Percentiles rank a stretch among this genome's conserved stretches.
These are phyloP conservation scores for Plebejus melissa DNA, from an alignment of 2,888 invertebrate species.

Conservation along the genomic window DNA sequence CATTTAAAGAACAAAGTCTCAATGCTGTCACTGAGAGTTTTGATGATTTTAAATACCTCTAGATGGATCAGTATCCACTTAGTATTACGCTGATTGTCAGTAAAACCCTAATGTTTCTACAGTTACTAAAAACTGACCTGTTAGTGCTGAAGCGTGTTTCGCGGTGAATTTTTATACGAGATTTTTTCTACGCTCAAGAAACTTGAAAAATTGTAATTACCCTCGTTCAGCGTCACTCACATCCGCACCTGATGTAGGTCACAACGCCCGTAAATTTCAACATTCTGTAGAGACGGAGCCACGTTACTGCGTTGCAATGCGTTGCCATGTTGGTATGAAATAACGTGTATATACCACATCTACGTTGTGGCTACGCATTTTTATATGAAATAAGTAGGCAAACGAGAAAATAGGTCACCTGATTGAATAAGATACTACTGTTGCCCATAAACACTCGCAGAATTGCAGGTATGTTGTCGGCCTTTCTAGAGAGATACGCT, in stretches of 20 bases:
- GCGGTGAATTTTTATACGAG: background rate
- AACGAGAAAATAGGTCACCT: too few relatives aligned
- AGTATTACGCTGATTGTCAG: background rate
- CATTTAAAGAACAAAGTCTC: background rate
- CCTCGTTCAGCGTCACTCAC: conserved; percentile 24
- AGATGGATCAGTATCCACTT: too few relatives aligned
- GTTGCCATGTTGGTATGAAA: background rate
- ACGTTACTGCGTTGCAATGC: background rate
- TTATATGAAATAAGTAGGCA: too few relatives aligned
- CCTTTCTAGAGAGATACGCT: too few relatives aligned
- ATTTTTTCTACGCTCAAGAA: conserved; percentile 21
- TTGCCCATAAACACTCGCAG: too few relatives aligned
- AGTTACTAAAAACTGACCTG: background rate
- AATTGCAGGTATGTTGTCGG: too few relatives aligned
- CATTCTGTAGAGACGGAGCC: background rate
- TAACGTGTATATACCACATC: background rate
- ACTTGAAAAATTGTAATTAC: conserved; percentile 27
- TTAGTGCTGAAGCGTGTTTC: background rate
- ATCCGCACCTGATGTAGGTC: conserved; percentile 25
- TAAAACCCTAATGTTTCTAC: background rate
- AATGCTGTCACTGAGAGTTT: too few relatives aligned
- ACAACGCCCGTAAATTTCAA: conserved; percentile 20
- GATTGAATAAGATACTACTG: too few relatives aligned
- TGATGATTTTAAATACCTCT: too few relatives aligned
- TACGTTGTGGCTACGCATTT: too few relatives aligned